Evolutionary conservation across 2,113 vertebrate genomes (phyloP).

Genomic region (Strix uralensis): DNA sequence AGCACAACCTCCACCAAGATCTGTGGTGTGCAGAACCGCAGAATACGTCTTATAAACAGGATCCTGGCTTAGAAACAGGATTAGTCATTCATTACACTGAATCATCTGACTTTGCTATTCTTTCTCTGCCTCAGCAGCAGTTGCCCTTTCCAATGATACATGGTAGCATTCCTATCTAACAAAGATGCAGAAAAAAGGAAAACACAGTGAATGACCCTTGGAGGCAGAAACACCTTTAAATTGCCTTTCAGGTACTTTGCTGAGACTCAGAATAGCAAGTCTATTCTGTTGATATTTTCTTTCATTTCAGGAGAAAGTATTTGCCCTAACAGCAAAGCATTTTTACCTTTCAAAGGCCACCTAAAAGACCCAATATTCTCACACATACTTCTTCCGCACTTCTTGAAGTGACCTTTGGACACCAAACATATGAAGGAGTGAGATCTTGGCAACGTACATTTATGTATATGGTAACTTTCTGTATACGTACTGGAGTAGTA

Average conservation of each 20-base stretch:
- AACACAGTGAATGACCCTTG: background rate
- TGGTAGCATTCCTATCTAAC: background rate
- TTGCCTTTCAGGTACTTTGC: background rate
- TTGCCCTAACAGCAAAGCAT: background rate
- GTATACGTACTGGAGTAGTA: background rate
- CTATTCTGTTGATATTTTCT: background rate
- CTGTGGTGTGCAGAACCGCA: background rate
- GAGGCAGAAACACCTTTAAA: background rate
- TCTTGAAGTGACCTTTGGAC: background rate
- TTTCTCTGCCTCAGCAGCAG: background rate
- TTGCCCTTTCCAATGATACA: slow-evolving; percentile 35
- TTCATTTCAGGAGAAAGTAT: background rate
- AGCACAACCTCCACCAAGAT: background rate
- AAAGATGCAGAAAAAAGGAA: background rate
- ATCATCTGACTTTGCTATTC: background rate
- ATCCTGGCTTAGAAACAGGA: background rate
- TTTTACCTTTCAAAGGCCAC: background rate
- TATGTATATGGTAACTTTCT: background rate
- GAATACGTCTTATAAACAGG: background rate
- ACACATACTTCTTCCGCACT: background rate
- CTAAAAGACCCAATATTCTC: background rate
- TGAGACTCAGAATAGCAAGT: background rate
- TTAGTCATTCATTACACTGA: background rate
- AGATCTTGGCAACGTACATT: background rate
- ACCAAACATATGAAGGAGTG: background rate